Evolutionary conservation across 2,888 invertebrate species (phyloP), one percentile per base, ranked within the genome.

Genomic region (Melanophora roralis): DNA sequence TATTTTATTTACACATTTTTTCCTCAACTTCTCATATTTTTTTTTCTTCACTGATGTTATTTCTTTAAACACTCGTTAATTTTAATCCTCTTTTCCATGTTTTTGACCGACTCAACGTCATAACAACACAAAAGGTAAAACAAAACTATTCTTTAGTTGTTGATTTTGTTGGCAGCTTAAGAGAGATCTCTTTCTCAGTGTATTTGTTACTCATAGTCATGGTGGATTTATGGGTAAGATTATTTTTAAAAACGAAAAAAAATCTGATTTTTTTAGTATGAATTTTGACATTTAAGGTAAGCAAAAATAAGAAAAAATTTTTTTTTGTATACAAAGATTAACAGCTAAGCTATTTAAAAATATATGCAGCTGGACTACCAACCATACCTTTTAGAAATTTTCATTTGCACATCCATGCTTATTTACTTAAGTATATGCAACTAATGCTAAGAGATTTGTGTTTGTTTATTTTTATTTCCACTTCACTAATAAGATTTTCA

Each of bases 121-220:
- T 83, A 83, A 82, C 85, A 80, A 85, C 86, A 82, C 84, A 83
- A 85, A 86, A 87, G 87, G 83, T 86, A 86, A 87, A 87, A 85
- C 82, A 83, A 84, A 86, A 87, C 88, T 87, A 87, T 80, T 79
- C 16, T 71, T 62, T 60, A 21, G 40, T 47, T 69, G 69, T 38
- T 59, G 45, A 14, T 8, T 45, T 49, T 36, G 40, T 23, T 47
- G 47, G 32, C 47, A 21, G 40, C 40, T 11, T 12, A 21, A 53
- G 34, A 78, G 62, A 45, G 36, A 57, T 68, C 21, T 75, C 62
- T 59, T 40, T 36, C 47, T 23, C 6, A 8, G 11, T 21, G 23
- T 38, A 51, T 14, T 19, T 68, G 36, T 27, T 5, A 27, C 27
- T 27, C 27, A 6, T 6, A 27, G 4, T 5, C 27, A 27, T 27